These are phyloP conservation scores for Chelmon rostratus DNA, from an alignment of 2,797 vertebrate species.

Conservation along the genomic window DNA sequence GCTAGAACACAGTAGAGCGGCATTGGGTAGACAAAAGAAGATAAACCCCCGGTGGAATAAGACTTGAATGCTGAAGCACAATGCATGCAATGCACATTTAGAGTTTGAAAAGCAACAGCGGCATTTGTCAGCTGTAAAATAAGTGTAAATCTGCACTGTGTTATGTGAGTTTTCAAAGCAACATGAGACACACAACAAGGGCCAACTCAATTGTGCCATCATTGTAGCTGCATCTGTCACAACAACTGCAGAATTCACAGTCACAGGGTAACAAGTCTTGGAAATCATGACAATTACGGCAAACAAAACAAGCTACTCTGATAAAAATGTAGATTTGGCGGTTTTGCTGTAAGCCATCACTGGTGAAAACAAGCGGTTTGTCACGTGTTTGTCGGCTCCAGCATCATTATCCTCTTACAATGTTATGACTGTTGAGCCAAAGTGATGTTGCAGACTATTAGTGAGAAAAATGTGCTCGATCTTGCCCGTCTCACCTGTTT, in stretches of 20 bases:
- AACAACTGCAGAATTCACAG: conserved; percentile 9
- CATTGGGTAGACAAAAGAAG: conserved; percentile 12
- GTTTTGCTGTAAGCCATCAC: neutral
- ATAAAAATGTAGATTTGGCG: neutral
- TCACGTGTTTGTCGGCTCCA: neutral
- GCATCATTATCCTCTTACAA: neutral
- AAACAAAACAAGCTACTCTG: conserved; percentile 30
- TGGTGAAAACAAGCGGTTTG: neutral
- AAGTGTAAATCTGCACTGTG: neutral
- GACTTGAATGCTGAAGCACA: conserved; percentile 1
- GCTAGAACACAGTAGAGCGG: conserved; percentile 16
- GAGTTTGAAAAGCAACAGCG: conserved; percentile 18
- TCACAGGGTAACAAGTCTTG: neutral
- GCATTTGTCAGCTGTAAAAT: conserved; percentile 28
- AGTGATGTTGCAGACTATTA: conserved; percentile 11
- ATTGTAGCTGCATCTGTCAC: conserved; percentile 15
- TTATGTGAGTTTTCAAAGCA: conserved; percentile 5
- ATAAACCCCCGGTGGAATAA: conserved; percentile 26
- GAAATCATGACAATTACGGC: conserved; percentile 14
- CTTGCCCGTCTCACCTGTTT: conserved; percentile 4
- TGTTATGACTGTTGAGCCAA: neutral
- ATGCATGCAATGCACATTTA: neutral
- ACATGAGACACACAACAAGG: neutral
- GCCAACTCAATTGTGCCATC: conserved; percentile 16
- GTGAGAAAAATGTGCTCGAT: conserved; percentile 1